Base-by-base conservation (phyloP, 2,797 vertebrate genomes). In the Enoplosus armatus region DNA sequence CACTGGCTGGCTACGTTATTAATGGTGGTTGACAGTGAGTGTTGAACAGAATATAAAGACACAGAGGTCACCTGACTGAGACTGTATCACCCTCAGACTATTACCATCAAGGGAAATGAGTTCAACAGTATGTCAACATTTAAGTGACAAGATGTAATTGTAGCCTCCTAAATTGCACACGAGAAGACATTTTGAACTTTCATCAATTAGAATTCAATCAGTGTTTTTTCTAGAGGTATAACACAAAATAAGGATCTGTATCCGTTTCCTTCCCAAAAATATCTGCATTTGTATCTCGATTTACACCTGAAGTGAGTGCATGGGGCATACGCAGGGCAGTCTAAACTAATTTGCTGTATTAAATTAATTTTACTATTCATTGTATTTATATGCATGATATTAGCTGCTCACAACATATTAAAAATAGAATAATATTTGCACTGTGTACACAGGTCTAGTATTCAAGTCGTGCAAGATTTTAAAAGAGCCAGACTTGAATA, bases 31-130 rank as follows among this genome's bases (percentile, higher is more conserved):
- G 31, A 58, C 43, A 73, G 69, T 29, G 59, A 56, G 31, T 22
- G 14, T 48, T 63, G 63, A 69, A 58, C 0, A 37, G 47, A 67
- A 66, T 54, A 41, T 16, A 33, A 54, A 68, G 31, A 55, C 62
- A 53, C 18, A 69, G 58, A 63, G 67, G 37, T 68, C 37, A 14
- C 16, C 18, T n/a, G 29, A 26, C 18, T 24, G 16, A 43, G 18
- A 35, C 8, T 47, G 27, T 3, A 24, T 67, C 26, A 27, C 33
- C 10, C 41, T 37, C 43, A 33, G 64, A 72, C 26, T 31, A 24
- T 67, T 51, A 4, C 2, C 2, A 56, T 33, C 2, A 39, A 5
- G 6, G 47, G 56, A 26, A 24, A 33, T 4, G 0, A 3, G 61
- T 22, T 14, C 56, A 31, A 43, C 63, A 16, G 1, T 31, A 39